Conservation (phyloP, 2,113 vertebrate genomes). For the Ibidorhyncha struthersii region DNA sequence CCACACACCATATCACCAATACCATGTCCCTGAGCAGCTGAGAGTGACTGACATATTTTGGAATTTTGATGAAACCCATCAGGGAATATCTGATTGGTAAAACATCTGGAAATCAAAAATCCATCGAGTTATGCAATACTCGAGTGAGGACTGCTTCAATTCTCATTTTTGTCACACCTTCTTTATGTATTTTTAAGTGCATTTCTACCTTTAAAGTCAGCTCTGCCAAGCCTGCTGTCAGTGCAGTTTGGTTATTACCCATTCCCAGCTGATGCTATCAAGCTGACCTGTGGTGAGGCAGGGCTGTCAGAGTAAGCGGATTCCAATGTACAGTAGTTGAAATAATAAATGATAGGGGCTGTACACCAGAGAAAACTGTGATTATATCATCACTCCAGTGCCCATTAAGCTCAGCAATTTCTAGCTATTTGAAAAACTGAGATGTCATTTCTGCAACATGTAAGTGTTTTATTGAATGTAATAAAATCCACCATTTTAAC, state of each 20-base stretch:
- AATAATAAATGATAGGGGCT: constrained; percentile 48
- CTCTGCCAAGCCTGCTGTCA: constrained; percentile 34
- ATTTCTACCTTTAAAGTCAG: constrained; percentile 51
- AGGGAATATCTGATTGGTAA: constrained; percentile 49
- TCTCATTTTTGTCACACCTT: constrained; percentile 48
- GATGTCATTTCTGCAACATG: constrained; percentile 21
- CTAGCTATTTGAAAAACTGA: constrained; percentile 43
- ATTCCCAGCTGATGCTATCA: constrained; percentile 16
- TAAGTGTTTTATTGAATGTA: constrained; percentile 33
- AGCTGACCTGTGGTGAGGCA: not conserved
- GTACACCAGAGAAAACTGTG: constrained; percentile 34
- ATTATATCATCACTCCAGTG: constrained; percentile 54
- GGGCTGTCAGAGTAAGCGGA: constrained; percentile 30
- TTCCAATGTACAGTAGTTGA: not conserved
- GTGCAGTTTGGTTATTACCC: constrained; percentile 30
- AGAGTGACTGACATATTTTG: constrained; percentile 38
- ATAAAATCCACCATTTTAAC: constrained; percentile 45
- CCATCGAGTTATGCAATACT: constrained; percentile 5
- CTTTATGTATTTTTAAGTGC: constrained; percentile 26
- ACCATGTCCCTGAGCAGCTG: constrained; percentile 10
- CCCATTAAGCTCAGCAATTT: constrained; percentile 54
- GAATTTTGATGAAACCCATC: constrained; percentile 61
- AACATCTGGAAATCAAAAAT: constrained; percentile 67
- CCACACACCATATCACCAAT: not conserved
- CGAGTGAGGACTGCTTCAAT: constrained; percentile 2